Evolutionary conservation across 2,113 vertebrate genomes (phyloP).

Genomic region (Blennius ocellaris): DNA sequence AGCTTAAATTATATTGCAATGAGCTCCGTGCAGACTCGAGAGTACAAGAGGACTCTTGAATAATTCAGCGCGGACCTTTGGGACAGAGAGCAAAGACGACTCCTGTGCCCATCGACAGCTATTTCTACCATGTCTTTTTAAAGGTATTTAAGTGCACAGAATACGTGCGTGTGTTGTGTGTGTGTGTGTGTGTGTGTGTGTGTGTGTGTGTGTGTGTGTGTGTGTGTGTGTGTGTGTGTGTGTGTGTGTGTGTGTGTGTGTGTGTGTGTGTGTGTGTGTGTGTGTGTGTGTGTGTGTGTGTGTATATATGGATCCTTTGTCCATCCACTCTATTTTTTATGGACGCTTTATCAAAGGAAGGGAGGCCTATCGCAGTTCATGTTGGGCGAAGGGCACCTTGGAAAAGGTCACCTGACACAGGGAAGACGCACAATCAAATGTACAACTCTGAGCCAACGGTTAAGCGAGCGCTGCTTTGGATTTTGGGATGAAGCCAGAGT

Average conservation of each 20-base stretch:
- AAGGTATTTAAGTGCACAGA: constrained; percentile 17
- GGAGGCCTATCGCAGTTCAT: too few relatives aligned
- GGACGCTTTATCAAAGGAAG: too few relatives aligned
- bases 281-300: neutral
- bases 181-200: neutral
- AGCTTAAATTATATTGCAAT: constrained; percentile 41
- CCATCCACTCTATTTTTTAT: too few relatives aligned
- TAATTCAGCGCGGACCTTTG: constrained; percentile 60
- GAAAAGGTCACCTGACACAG: too few relatives aligned
- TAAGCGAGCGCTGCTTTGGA: too few relatives aligned
- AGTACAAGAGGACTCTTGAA: constrained; percentile 45
- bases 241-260: too few relatives aligned
- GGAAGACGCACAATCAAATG: too few relatives aligned
- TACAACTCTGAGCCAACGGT: too few relatives aligned
- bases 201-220: neutral
- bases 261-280: neutral
- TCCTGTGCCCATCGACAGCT: constrained; percentile 13
- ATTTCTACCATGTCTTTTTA: constrained; percentile 10
- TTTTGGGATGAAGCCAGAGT: too few relatives aligned
- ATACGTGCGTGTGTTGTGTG: neutral
- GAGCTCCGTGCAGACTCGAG: constrained; percentile 30
- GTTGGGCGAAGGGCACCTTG: too few relatives aligned
- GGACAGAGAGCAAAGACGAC: constrained; percentile 39
- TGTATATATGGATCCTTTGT: neutral
- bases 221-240: neutral